phyloP scores from a whole-genome alignment of 2,888 invertebrate species.

The Archaeoteleia sp. region DNA sequence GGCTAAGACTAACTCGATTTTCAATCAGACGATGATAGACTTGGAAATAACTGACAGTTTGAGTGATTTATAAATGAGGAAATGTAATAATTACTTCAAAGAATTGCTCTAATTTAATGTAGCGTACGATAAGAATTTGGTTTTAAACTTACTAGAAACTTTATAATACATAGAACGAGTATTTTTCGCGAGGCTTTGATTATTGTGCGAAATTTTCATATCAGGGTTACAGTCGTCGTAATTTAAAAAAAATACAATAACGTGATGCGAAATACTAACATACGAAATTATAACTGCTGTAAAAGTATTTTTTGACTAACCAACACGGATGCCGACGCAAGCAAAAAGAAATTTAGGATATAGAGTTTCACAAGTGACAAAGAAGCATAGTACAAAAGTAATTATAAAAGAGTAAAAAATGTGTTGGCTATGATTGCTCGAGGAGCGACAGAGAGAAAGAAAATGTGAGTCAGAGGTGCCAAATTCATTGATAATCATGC shows the following conservation, averaged over 20 bases:
- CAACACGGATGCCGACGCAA: no score
- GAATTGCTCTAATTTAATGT: conserved; percentile 41
- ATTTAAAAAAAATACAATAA: no score
- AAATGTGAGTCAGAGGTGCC: conserved; percentile 34
- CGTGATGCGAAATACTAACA: no score
- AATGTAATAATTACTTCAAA: conserved; percentile 44
- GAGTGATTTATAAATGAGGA: conserved; percentile 25
- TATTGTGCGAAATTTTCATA: conserved; percentile 3
- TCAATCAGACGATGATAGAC: conserved; percentile 41
- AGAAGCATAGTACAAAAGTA: conserved; percentile 34
- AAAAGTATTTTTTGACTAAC: conserved; percentile 1
- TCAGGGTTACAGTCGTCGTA: no score
- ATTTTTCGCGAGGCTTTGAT: no score
- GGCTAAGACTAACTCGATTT: conserved; percentile 75
- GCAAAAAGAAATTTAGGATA: no score
- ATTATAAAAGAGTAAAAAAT: neutral
- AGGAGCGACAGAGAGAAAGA: conserved; percentile 1
- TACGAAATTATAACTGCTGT: neutral
- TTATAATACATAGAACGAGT: neutral
- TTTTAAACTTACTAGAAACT: conserved; percentile 20
- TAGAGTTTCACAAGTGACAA: conserved; percentile 8
- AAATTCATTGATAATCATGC: conserved; percentile 28
- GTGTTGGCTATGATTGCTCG: no score
- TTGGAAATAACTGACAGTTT: conserved; percentile 42
- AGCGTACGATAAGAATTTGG: neutral